Conservation (phyloP, 2,113 vertebrate genomes). For the Theropithecus gelada region DNA sequence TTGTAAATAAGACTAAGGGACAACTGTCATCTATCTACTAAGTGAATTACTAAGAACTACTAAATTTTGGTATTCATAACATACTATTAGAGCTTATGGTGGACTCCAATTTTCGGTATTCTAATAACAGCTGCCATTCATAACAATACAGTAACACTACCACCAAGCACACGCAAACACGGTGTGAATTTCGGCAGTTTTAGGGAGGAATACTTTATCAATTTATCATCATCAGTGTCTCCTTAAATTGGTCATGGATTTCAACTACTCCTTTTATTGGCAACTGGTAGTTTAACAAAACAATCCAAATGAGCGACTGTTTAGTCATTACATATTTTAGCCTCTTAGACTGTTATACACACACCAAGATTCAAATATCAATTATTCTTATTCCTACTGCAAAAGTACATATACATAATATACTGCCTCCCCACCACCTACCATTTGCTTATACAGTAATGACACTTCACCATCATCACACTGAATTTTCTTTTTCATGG, state of each 20-base stretch:
- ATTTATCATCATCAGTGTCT: not conserved
- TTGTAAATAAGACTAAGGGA: not conserved
- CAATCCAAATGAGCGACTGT: not conserved
- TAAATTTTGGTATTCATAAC: not conserved
- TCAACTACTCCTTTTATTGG: not conserved
- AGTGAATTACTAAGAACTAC: not conserved
- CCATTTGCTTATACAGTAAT: not conserved
- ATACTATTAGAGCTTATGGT: not conserved
- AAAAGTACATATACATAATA: not conserved
- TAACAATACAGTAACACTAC: slow-evolving; percentile 14
- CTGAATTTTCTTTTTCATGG: slow-evolving; percentile 1
- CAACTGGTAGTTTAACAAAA: slow-evolving; percentile 32
- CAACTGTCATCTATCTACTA: not conserved
- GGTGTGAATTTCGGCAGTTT: not conserved
- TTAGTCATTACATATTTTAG: not conserved
- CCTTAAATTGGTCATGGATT: not conserved
- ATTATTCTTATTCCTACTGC: not conserved
- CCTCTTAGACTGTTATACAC: not conserved
- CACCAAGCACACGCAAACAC: not conserved
- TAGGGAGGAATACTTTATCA: not conserved
- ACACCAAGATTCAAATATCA: not conserved
- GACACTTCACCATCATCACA: not conserved
- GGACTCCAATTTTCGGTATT: not conserved
- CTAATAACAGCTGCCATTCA: not conserved
- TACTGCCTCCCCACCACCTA: not conserved